A percentile compares a stretch with the other conserved stretches of the same genome.
Evolutionary conservation across 2,888 invertebrate genomes (phyloP).

Genomic region (Bugulina stolonifera): DNA sequence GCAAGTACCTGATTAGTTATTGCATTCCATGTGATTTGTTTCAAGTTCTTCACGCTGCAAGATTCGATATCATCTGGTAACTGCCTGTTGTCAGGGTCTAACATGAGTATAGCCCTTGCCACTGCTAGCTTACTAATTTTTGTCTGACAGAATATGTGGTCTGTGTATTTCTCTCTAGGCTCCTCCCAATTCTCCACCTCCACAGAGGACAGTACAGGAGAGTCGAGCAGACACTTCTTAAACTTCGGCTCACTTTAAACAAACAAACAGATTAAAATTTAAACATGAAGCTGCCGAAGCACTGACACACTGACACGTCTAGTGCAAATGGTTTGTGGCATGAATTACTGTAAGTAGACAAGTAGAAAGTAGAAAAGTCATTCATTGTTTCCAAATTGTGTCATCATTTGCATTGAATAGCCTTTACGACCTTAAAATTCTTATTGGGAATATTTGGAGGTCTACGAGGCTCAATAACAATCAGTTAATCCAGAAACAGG

Average conservation of each 20-base stretch:
- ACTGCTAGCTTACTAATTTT: not conserved
- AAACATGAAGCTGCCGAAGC: too few relatives aligned
- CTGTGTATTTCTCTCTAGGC: not conserved
- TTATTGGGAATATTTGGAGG: too few relatives aligned
- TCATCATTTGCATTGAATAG: too few relatives aligned
- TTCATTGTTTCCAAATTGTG: too few relatives aligned
- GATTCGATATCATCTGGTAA: not conserved
- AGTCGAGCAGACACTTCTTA: not conserved
- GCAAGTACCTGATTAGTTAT: not conserved
- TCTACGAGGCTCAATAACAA: too few relatives aligned
- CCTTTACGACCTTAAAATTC: too few relatives aligned
- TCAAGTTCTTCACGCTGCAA: not conserved
- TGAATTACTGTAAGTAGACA: too few relatives aligned
- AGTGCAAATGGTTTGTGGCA: too few relatives aligned
- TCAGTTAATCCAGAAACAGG: too few relatives aligned
- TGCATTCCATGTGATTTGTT: not conserved
- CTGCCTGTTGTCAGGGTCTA: conserved; percentile 3
- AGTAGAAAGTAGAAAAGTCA: too few relatives aligned
- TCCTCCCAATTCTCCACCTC: not conserved
- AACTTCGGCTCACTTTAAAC: not conserved
- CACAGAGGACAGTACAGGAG: not conserved
- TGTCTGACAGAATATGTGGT: not conserved
- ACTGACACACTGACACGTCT: too few relatives aligned
- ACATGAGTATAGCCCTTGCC: not conserved
- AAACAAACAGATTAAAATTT: not conserved